These are phyloP conservation scores for Oplegnathus fasciatus DNA, from an alignment of 2,113 vertebrate species.

Conservation along the genomic window DNA sequence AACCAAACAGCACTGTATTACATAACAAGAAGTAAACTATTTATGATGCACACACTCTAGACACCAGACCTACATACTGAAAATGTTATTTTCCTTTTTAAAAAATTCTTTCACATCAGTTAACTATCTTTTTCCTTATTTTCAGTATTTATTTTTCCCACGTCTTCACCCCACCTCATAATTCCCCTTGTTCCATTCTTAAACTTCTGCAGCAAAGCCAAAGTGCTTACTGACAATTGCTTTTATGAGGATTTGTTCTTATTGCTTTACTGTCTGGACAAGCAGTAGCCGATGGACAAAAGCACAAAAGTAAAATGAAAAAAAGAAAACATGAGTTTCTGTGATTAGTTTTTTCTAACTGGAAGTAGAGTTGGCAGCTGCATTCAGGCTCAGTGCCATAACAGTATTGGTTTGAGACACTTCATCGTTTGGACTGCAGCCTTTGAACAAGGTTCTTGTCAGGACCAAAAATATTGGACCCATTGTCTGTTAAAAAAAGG, in stretches of 20 bases:
- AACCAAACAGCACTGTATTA: conserved; percentile 31
- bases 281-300: neutral
- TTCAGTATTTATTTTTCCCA: neutral
- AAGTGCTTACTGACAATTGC: neutral
- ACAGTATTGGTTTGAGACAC: neutral
- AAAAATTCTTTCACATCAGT: conserved; percentile 1
- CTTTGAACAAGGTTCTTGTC: neutral
- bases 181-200: neutral
- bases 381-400: conserved; percentile 9
- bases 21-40: conserved; percentile 55
- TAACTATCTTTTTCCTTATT: neutral
- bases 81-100: neutral
- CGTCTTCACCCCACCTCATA: neutral
- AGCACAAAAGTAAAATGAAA: neutral
- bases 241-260: neutral
- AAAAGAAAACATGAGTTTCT: neutral
- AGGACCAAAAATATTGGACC: neutral
- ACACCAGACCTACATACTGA: conserved; percentile 36
- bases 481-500: neutral
- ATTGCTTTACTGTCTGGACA: neutral
- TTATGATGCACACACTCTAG: conserved; percentile 35
- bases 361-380: conserved; percentile 3
- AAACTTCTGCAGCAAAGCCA: neutral
- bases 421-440: neutral
- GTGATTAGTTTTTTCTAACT: conserved; percentile 6